These are phyloP conservation scores for Armadillidium nasatum DNA, from an alignment of 1,140 invertebrate species.

Conservation along the genomic window DNA sequence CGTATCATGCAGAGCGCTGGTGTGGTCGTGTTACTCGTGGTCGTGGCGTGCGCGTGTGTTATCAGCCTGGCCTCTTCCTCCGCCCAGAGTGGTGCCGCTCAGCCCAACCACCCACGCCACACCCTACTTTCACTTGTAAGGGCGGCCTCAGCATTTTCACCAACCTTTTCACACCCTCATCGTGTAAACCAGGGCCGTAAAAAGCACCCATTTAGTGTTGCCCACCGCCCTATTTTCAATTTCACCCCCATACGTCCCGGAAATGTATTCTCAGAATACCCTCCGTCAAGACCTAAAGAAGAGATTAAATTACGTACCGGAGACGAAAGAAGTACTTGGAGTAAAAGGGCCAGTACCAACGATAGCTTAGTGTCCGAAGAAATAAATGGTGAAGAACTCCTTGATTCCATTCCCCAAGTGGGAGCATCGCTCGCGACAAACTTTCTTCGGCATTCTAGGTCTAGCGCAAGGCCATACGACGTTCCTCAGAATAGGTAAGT, in stretches of 20 bases:
- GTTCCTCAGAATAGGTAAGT: neutral
- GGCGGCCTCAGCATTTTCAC: neutral
- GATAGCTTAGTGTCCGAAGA: neutral
- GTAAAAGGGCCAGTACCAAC: neutral
- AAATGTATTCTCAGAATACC: neutral
- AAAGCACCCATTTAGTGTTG: neutral
- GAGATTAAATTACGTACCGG: neutral
- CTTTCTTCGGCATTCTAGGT: neutral
- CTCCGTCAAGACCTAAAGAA: neutral
- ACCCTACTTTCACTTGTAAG: neutral
- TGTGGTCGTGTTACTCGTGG: neutral
- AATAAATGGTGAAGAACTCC: neutral
- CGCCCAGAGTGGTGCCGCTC: neutral
- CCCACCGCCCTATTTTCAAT: neutral
- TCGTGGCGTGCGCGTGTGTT: neutral
- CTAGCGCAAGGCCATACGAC: neutral
- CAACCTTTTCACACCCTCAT: neutral
- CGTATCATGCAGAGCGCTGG: neutral
- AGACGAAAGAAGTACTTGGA: neutral
- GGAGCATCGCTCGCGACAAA: neutral
- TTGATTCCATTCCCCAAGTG: neutral
- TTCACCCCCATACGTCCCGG: neutral
- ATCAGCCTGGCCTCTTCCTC: neutral
- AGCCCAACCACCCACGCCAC: conserved; percentile 1
- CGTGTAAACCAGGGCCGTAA: neutral